A percentile compares a stretch with the other conserved stretches of the same genome.
These are phyloP conservation scores for Ormia ochracea DNA, from an alignment of 2,888 invertebrate species.

Conservation along the genomic window DNA sequence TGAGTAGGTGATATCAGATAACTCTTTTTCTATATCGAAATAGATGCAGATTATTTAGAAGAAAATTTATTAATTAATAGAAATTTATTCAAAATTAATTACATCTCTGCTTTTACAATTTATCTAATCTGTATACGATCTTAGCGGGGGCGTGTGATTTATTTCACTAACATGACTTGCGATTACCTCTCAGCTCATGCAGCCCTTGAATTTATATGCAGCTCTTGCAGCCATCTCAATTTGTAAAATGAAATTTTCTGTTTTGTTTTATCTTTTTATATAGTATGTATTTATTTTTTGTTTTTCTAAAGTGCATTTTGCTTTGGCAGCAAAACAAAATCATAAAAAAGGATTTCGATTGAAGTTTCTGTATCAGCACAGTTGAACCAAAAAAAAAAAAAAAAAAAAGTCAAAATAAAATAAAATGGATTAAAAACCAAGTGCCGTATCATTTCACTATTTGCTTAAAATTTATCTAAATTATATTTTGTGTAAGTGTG, in stretches of 20 bases:
- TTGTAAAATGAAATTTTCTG: conserved; percentile 27
- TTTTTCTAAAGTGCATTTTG: neutral
- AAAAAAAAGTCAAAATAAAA: conserved; percentile 1
- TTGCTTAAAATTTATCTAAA: no score
- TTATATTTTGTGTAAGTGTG: no score
- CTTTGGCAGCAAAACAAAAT: conserved; percentile 39
- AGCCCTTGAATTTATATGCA: neutral
- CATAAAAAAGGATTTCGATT: conserved; percentile 38
- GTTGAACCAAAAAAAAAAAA: no score
- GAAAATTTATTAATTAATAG: no score
- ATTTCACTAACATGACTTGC: neutral
- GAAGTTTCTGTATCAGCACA: no score
- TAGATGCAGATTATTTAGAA: no score
- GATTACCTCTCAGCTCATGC: neutral
- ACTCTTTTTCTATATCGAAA: no score
- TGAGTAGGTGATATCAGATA: neutral
- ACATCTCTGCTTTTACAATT: no score
- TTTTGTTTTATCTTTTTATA: neutral
- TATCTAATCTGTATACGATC: no score
- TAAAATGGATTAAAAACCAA: neutral
- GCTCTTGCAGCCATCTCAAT: conserved; percentile 16
- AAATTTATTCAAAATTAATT: no score
- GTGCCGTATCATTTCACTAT: no score
- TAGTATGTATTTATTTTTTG: neutral
- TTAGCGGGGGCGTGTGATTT: no score